A percentile compares a stretch with the other conserved stretches of the same genome.
phyloP scores from a whole-genome alignment of 2,113 vertebrate species.

The Aramus guarauna region DNA sequence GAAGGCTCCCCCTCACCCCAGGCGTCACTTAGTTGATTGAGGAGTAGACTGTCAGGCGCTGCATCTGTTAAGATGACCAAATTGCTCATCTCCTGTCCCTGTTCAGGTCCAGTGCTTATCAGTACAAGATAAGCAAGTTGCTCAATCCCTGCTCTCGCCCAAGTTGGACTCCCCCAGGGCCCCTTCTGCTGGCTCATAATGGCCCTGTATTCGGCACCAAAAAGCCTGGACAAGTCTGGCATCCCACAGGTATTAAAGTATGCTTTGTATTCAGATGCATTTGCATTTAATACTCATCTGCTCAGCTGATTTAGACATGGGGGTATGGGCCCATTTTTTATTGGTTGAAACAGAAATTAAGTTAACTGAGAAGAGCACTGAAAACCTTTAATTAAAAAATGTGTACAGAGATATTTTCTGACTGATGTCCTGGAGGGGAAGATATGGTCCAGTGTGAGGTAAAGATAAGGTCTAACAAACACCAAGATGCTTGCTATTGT shows the following conservation, averaged over 20 bases:
- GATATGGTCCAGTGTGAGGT: not conserved
- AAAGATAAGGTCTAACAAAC: not conserved
- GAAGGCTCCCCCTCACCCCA: too few species aligned
- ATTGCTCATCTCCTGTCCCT: too few species aligned
- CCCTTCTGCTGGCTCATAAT: too few species aligned
- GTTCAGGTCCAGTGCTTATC: too few species aligned
- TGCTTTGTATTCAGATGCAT: not conserved
- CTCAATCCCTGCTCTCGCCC: too few species aligned
- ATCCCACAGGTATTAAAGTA: not conserved
- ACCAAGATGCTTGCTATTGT: not conserved
- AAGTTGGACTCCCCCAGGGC: too few species aligned
- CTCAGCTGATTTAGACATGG: not conserved
- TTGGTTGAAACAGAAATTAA: not conserved
- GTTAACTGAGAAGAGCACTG: not conserved
- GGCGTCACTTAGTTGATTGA: too few species aligned
- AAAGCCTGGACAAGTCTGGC: too few species aligned
- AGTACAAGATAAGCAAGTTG: too few species aligned
- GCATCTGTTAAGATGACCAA: too few species aligned
- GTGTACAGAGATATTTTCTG: not conserved
- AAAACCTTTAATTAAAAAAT: not conserved
- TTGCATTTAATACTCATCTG: not conserved
- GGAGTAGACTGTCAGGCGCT: too few species aligned
- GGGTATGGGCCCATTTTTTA: not conserved
- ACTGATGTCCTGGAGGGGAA: not conserved
- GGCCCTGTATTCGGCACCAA: too few species aligned